These are phyloP conservation scores for Limnodromus scolopaceus DNA, from an alignment of 2,797 vertebrate genomes.

Conservation along the genomic window DNA sequence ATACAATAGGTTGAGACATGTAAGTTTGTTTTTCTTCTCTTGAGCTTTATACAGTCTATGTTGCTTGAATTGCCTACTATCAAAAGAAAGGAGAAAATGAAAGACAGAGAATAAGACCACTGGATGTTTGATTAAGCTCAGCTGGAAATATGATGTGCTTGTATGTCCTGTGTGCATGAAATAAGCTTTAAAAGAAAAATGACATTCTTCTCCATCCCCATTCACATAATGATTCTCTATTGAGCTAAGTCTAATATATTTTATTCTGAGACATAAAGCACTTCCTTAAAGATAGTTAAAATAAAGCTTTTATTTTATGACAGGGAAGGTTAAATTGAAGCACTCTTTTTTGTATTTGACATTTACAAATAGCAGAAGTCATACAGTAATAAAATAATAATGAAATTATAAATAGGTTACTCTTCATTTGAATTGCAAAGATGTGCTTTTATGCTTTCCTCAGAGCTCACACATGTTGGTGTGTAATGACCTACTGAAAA, in stretches of 20 bases:
- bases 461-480: background rate
- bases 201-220: background rate
- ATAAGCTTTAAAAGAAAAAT: conserved; percentile 14
- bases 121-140: background rate
- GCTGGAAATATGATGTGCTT: background rate
- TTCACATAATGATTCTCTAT: background rate
- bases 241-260: background rate
- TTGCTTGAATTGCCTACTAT: background rate
- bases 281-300: background rate
- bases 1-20: background rate
- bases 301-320: conserved; percentile 17
- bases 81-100: background rate
- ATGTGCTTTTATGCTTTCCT: background rate
- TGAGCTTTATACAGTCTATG: background rate
- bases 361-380: conserved; percentile 54
- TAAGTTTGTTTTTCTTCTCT: background rate
- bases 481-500: background rate
- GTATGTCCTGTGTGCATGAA: background rate
- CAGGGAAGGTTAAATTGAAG: conserved; percentile 42
- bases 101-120: background rate
- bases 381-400: conserved; percentile 52
- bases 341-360: background rate
- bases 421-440: conserved; percentile 63
- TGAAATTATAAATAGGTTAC: conserved; percentile 55
- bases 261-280: background rate